Conservation (phyloP, 2,797 vertebrate species). For the Capromys pilorides region DNA sequence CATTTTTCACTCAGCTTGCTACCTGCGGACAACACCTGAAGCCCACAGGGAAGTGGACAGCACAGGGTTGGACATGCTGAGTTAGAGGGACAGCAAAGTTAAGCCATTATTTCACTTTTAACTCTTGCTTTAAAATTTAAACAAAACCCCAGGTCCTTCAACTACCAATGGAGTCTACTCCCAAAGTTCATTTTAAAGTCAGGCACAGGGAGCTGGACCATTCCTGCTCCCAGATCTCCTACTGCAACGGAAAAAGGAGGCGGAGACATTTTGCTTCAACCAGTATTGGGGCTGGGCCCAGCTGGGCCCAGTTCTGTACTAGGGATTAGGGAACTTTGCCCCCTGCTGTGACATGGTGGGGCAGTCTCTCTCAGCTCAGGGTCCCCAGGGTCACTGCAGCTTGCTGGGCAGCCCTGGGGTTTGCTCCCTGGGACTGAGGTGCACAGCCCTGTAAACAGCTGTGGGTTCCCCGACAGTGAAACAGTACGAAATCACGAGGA, state of each 20-base stretch:
- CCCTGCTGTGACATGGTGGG: background rate
- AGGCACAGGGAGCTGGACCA: background rate
- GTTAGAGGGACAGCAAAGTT: background rate
- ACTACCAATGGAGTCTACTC: background rate
- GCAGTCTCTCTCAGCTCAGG: background rate
- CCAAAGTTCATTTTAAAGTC: slow-evolving; percentile 19
- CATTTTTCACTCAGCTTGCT: background rate
- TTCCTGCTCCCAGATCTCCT: background rate
- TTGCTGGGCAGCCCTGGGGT: background rate
- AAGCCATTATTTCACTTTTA: background rate
- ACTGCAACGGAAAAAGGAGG: background rate
- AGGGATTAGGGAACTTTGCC: background rate
- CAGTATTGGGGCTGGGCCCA: background rate
- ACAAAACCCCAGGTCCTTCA: background rate
- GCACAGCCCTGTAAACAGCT: background rate
- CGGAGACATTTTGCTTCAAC: background rate
- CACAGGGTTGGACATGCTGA: fast-evolving
- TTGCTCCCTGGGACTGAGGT: background rate
- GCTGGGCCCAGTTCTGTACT: background rate
- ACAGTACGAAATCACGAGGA: background rate
- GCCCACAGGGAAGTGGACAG: background rate
- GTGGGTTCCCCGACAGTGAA: background rate
- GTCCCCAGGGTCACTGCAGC: background rate
- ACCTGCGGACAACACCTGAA: background rate
- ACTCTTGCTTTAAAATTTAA: background rate